Base-by-base conservation (phyloP, 2,113 vertebrate genomes). In the Terrapene triunguis region DNA sequence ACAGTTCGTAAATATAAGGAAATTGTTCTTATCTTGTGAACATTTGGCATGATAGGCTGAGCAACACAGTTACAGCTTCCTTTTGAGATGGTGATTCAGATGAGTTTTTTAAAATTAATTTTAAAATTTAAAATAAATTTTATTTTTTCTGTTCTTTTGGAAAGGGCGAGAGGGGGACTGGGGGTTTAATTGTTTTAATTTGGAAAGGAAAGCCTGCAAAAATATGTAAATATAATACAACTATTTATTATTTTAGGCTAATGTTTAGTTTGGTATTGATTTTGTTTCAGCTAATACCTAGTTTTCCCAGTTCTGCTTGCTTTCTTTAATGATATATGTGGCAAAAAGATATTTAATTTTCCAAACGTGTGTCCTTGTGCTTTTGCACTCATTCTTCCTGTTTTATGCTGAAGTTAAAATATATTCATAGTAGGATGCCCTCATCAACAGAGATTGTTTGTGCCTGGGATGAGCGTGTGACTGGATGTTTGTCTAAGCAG, bases 111-210 rank as follows among this genome's bases (percentile, higher is more conserved):
- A 94, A 38, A 94, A 38, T 55, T 94, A 32, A 78, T 83, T 8
- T 0, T 11, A 92, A 84, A 17, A 2, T 62, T 90, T 82, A 81
- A 0, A 65, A 38, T 72, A 35, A 2, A 21, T 21, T 69, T 69
- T 69, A 69, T 69, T n/a, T 95, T 96, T 94, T 95, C 69, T 95
- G 80, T 47, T 95, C 10, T 81, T 22, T 92, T 96, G 38, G 13
- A 59, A 27, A 14, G 0, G 3, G 62, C 16, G 6, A 35, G 16
- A 65, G 8, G 32, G 6, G 6, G 0, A 10, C 13, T 65, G 27
- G 27, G 57, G 27, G 54, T 81, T 92, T 84, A 1, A 79, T 91
- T 93, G 4, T 53, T 90, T 89, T 55, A 92, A 89, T 92, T 96
- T 92, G 92, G 48, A 95, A 89, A 93, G 44, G 35, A 95, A 95